Evolutionary conservation across 1,140 invertebrate genomes (phyloP).

Genomic region (Heliothis subflexa): DNA sequence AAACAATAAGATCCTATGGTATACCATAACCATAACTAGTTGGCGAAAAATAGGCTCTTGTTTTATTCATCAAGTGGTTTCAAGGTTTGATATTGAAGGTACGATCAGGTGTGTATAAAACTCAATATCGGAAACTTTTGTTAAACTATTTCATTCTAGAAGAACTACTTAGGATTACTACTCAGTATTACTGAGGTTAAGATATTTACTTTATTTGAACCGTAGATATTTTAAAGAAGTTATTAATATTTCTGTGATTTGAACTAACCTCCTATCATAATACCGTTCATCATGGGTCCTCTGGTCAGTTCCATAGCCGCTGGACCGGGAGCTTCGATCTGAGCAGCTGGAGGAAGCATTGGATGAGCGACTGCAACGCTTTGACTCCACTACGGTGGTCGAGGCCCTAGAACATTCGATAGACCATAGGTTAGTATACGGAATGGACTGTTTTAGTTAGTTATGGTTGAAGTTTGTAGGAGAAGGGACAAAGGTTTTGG

Average conservation of each 20-base stretch:
- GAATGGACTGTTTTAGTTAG: background rate
- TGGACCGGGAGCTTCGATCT: conserved; percentile 75
- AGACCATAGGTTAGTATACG: conserved; percentile 17
- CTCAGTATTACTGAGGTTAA: too few relatives aligned
- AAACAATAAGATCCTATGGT: too few relatives aligned
- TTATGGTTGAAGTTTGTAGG: background rate
- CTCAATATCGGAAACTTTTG: too few relatives aligned
- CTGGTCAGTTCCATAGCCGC: conserved; percentile 76
- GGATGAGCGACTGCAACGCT: conserved; percentile 76
- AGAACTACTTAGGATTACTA: too few relatives aligned
- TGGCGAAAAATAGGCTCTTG: too few relatives aligned
- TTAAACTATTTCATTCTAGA: too few relatives aligned
- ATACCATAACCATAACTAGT: too few relatives aligned
- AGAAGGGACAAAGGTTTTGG: background rate
- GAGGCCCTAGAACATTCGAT: conserved; percentile 48
- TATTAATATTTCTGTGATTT: too few relatives aligned
- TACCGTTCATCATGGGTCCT: conserved; percentile 70
- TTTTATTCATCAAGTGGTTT: too few relatives aligned
- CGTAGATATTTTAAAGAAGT: too few relatives aligned
- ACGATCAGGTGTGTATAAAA: background rate
- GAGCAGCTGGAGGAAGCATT: conserved; percentile 79
- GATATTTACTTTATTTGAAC: too few relatives aligned
- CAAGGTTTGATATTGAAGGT: too few relatives aligned
- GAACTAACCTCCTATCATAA: conserved; percentile 72
- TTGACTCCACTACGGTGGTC: conserved; percentile 64